phyloP scores from a whole-genome alignment of 2,888 invertebrate species.

The Ochlodes sylvanus region DNA sequence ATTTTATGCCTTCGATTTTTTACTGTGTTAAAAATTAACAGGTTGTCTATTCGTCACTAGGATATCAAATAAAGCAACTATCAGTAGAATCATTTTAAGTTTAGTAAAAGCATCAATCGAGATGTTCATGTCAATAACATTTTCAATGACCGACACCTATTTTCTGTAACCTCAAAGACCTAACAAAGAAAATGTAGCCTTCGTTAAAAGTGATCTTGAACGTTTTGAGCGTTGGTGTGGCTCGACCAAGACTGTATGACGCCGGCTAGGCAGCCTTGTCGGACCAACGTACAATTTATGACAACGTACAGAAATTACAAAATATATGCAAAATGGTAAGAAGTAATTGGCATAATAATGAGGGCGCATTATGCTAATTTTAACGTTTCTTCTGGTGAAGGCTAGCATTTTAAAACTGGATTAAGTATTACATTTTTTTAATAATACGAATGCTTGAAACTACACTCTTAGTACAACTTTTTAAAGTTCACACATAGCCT shows the following conservation, averaged over 20 bases:
- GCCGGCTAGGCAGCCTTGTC: background rate
- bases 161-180: background rate
- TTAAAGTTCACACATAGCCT: no score
- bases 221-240: background rate
- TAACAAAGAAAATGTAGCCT: conserved; percentile 1
- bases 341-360: background rate
- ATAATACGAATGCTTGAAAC: background rate
- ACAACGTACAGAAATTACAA: background rate
- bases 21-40: no score
- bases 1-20: no score
- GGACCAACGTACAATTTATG: background rate
- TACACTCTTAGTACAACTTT: background rate
- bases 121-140: background rate
- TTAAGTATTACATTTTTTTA: background rate
- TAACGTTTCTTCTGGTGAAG: background rate
- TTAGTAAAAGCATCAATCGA: no score
- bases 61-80: no score
- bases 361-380: background rate
- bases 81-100: no score
- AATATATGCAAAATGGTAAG: background rate
- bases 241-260: background rate
- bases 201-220: conserved; percentile 8
- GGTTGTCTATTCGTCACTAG: no score
- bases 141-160: background rate
- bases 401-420: background rate